Evolutionary conservation across 2,797 vertebrate genomes (phyloP), one percentile per base, ranked within the genome.

Genomic region (Sebastes iracundus): DNA sequence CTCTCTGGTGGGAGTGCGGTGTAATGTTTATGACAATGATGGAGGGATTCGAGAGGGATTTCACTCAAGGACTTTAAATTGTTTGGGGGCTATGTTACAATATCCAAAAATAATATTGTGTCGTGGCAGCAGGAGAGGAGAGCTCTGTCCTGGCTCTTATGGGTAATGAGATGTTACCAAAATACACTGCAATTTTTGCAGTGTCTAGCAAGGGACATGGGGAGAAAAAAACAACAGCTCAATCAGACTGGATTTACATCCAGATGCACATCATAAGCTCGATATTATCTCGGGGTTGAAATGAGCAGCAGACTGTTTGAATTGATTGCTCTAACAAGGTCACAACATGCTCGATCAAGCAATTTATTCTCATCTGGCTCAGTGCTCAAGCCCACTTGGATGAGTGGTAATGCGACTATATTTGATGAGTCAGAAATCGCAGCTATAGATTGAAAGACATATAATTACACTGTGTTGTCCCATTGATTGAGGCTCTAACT

Each of bases 281-380:
- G 4, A 78, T 86, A 70, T 84, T 80, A 77, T 80, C 77, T 65
- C 1, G 0, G 60, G 42, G 70, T 80, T 84, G 79, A 83, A 81
- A 75, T 85, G 69, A 88, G 75, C 63, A 67, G 73, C 77, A 80
- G 79, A 60, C 85, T 81, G 81, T 74, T 90, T 77, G 60, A 88
- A 90, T 83, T 78, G 88, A 90, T 92, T 84, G 35, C 73, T 75
- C 80, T 82, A 92, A 90, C 87, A 82, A 86, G 84, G 87, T 88
- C 82, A 79, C 84, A 88, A 79, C 79, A 84, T 88, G 88, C 84
- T 86, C 76, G 59, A 90, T 93, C 83, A 80, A 77, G 84, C 88
- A 91, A 82, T 90, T 82, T 86, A 87, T 78, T 82, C 61, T 82
- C 52, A 76, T 92, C 86, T 88, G 86, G 88, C 83, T 87, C 81